Conservation (phyloP, 2,888 invertebrate genomes). For the Reticulitermes lucifugus region DNA sequence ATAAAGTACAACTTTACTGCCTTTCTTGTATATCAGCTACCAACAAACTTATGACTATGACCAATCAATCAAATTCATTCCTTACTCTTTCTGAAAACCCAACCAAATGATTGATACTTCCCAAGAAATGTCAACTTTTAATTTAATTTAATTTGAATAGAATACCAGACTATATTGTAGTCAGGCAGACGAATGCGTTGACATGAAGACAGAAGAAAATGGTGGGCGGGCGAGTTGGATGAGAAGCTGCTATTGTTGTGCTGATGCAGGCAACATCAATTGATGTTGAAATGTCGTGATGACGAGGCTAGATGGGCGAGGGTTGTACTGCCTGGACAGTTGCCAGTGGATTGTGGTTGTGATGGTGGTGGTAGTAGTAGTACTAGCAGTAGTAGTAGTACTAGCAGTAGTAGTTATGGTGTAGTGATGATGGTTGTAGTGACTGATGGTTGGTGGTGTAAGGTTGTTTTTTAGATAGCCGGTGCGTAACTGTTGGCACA, state of each 20-base stretch:
- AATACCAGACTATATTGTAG: conserved; percentile 52
- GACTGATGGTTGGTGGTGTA: conserved; percentile 50
- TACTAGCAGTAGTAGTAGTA: conserved; percentile 46
- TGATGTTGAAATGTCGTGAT: conserved; percentile 52
- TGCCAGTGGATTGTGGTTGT: conserved; percentile 44
- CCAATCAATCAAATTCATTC: not conserved
- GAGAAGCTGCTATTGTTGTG: conserved; percentile 51
- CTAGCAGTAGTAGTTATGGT: conserved; percentile 19
- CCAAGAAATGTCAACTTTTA: not conserved
- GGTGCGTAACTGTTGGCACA: conserved; percentile 43
- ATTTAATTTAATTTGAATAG: conserved; percentile 51
- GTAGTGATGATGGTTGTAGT: conserved; percentile 49
- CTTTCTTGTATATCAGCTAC: not conserved
- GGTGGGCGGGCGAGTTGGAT: conserved; percentile 45
- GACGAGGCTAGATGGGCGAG: conserved; percentile 48
- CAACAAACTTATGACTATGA: conserved; percentile 10
- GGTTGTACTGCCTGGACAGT: conserved; percentile 50
- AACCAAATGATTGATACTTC: not conserved
- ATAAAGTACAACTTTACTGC: not conserved
- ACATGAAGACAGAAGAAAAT: conserved; percentile 53
- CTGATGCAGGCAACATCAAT: conserved; percentile 47
- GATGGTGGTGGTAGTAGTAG: conserved; percentile 23
- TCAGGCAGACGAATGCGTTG: conserved; percentile 49
- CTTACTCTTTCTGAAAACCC: conserved; percentile 14
- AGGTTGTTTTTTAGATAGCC: conserved; percentile 46